phyloP scores from a whole-genome alignment of 2,113 vertebrate species.

The Gorsachius goisagi region DNA sequence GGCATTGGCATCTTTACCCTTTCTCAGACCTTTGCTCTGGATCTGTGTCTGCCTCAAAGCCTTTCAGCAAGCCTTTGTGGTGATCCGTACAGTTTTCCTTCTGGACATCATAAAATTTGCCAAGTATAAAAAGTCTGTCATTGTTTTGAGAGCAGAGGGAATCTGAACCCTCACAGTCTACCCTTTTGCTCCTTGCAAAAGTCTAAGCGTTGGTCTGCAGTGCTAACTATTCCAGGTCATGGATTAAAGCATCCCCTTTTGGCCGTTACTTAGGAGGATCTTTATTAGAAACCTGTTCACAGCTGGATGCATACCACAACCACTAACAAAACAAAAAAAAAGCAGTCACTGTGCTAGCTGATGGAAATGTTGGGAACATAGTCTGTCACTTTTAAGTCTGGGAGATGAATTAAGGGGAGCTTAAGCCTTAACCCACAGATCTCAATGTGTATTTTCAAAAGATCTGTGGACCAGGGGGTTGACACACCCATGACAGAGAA shows the following conservation, averaged over 20 bases:
- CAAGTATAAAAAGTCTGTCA: rapidly evolving
- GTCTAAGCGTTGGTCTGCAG: not conserved
- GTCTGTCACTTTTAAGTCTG: not conserved
- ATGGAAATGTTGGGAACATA: not conserved
- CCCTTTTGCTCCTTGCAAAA: not conserved
- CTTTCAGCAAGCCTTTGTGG: not conserved
- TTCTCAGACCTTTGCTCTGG: not conserved
- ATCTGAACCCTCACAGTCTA: not conserved
- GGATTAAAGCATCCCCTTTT: not conserved
- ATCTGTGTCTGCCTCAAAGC: not conserved
- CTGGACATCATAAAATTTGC: not conserved
- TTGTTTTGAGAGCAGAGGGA: not conserved
- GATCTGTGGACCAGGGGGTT: not conserved
- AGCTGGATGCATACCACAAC: not conserved
- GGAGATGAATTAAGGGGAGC: not conserved
- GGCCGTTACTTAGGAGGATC: not conserved
- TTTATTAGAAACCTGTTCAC: not conserved
- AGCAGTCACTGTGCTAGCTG: not conserved
- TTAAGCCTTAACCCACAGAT: not conserved
- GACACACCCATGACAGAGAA: not conserved
- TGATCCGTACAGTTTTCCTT: not conserved
- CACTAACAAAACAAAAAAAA: not conserved
- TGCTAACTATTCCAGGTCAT: not conserved
- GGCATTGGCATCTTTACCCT: not conserved
- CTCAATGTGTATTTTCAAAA: not conserved